These are phyloP conservation scores for Hyla sarda DNA, from an alignment of 2,113 vertebrate species.

Conservation along the genomic window DNA sequence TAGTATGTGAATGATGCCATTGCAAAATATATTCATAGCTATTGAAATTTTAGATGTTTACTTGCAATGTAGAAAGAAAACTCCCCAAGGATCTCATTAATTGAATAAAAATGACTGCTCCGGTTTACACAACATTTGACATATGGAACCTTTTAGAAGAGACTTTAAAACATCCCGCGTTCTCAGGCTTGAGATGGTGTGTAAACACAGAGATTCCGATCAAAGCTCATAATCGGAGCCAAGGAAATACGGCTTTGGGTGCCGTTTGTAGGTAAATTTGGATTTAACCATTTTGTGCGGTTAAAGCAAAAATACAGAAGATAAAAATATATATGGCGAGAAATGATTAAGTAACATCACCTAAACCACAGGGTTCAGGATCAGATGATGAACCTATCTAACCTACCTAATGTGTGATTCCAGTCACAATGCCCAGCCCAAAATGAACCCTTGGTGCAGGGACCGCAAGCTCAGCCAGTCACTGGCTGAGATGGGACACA, in stretches of 20 bases:
- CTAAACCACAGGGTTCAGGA: not conserved
- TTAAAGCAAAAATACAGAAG: not conserved
- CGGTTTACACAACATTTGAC: not conserved
- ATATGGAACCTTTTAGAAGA: slow-evolving; percentile 18
- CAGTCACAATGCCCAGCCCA: not conserved
- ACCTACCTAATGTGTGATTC: too few relatives aligned
- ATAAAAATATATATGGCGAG: not conserved
- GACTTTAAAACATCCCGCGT: not conserved
- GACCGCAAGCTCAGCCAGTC: too few relatives aligned
- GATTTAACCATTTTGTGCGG: not conserved
- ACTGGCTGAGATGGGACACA: too few relatives aligned
- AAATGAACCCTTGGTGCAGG: too few relatives aligned
- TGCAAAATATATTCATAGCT: not conserved
- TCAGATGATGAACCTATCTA: not conserved
- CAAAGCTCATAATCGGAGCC: not conserved
- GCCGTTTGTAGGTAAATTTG: not conserved
- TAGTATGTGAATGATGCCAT: not conserved
- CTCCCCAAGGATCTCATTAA: slow-evolving; percentile 6
- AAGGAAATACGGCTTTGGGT: not conserved
- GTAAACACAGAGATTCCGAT: not conserved
- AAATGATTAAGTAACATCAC: not conserved
- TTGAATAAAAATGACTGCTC: slow-evolving; percentile 5
- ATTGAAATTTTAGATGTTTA: not conserved
- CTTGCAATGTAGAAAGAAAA: not conserved
- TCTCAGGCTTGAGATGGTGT: not conserved